Evolutionary conservation across 2,797 vertebrate species (phyloP).

Genomic region (Nyctalus aviator): DNA sequence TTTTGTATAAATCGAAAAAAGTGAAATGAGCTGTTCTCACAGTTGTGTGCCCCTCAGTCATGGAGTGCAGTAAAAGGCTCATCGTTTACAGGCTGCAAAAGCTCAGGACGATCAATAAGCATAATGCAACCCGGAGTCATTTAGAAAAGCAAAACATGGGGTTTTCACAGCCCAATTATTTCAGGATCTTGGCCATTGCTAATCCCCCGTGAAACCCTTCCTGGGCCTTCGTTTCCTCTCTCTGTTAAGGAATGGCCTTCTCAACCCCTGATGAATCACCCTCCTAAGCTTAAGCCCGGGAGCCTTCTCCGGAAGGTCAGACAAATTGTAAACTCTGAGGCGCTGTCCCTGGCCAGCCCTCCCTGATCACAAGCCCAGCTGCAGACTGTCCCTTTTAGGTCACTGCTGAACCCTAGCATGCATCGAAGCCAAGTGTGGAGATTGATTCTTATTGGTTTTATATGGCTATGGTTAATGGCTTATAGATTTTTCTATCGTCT

Average conservation of each 20-base stretch:
- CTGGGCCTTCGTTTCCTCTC: neutral
- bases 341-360: neutral
- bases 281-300: neutral
- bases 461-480: constrained; percentile 73
- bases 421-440: constrained; percentile 66
- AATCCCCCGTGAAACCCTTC: constrained; percentile 65
- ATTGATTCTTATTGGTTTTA: constrained; percentile 77
- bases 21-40: constrained; percentile 81
- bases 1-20: constrained; percentile 82
- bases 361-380: constrained; percentile 4
- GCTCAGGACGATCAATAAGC: constrained; percentile 61
- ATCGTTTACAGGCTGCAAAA: constrained; percentile 62
- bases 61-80: constrained; percentile 72
- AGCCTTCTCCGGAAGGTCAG: neutral
- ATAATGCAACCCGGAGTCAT: constrained; percentile 59
- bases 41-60: constrained; percentile 79
- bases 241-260: constrained; percentile 36
- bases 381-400: neutral
- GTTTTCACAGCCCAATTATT: constrained; percentile 71
- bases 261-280: neutral
- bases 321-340: neutral
- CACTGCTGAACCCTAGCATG: constrained; percentile 47
- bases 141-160: constrained; percentile 66
- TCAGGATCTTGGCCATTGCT: constrained; percentile 63
- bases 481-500: constrained; percentile 74